phyloP scores from a whole-genome alignment of 2,113 vertebrate species.

The Salvelinus alpinus region DNA sequence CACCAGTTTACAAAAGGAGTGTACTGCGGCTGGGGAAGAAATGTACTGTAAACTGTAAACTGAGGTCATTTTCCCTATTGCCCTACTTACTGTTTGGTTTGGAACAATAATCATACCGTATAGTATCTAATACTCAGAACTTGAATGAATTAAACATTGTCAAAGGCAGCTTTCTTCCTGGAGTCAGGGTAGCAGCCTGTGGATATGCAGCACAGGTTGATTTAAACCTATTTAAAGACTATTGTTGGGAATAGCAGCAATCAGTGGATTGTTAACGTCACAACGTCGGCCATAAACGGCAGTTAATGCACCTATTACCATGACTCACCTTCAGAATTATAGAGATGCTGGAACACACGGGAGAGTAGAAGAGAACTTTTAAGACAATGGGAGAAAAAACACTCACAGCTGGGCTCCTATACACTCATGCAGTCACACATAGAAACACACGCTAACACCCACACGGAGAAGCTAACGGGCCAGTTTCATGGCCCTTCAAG shows the following conservation, averaged over 20 bases:
- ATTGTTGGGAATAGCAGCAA: conserved; percentile 48
- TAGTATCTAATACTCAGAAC: too few species aligned
- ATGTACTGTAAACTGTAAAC: too few species aligned
- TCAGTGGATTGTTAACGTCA: conserved; percentile 20
- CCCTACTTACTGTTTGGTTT: too few species aligned
- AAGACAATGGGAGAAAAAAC: not conserved
- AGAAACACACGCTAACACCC: conserved; percentile 1
- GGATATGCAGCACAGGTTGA: not conserved
- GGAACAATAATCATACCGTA: too few species aligned
- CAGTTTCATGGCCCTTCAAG: not conserved
- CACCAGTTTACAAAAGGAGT: too few species aligned
- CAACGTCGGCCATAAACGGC: conserved; percentile 7
- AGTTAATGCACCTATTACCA: not conserved
- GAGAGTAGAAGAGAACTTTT: not conserved
- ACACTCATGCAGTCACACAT: conserved; percentile 17
- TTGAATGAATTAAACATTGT: too few species aligned
- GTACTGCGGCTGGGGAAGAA: too few species aligned
- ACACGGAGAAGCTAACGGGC: conserved; percentile 13
- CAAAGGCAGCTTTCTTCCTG: not conserved
- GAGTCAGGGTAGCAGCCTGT: not conserved
- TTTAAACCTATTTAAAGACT: not conserved
- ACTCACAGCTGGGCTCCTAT: not conserved
- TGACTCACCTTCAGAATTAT: conserved; percentile 45
- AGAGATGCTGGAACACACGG: not conserved
- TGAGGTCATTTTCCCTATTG: too few species aligned